phyloP scores from a whole-genome alignment of 1,140 invertebrate genomes.

The Drosophila mayri region DNA sequence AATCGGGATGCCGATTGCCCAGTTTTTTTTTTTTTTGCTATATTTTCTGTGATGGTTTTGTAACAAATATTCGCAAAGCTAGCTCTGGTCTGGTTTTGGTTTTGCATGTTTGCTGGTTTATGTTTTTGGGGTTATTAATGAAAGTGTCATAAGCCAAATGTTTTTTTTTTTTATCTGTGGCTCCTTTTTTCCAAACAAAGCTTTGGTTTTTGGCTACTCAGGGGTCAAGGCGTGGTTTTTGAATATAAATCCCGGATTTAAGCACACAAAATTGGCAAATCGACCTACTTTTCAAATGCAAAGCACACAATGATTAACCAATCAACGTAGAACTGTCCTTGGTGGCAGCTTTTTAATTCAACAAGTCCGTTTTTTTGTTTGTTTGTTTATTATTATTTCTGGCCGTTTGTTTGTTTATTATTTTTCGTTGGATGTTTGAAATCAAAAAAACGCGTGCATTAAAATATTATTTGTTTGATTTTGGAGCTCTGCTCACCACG shows the following conservation, averaged over 20 bases:
- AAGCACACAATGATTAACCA: slow-evolving; percentile 29
- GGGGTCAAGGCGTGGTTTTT: slow-evolving; percentile 28
- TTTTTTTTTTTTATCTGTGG: slow-evolving; percentile 9
- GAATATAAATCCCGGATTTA: slow-evolving; percentile 17
- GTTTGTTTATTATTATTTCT: slow-evolving; percentile 15
- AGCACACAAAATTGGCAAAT: slow-evolving; percentile 7
- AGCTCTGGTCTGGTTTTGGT: slow-evolving; percentile 12
- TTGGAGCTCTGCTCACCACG: slow-evolving; percentile 49
- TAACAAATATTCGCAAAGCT: slow-evolving; percentile 56
- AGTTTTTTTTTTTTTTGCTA: slow-evolving; percentile 35
- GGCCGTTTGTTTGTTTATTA: slow-evolving; percentile 25
- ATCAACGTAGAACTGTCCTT: slow-evolving; percentile 49
- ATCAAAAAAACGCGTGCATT: slow-evolving; percentile 13
- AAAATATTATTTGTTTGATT: slow-evolving; percentile 26
- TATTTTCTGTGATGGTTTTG: slow-evolving; percentile 55
- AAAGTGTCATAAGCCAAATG: slow-evolving; percentile 22
- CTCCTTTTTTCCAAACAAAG: slow-evolving; percentile 4
- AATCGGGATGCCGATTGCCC: slow-evolving; percentile 60
- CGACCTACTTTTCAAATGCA: slow-evolving; percentile 31
- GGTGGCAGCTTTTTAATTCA: slow-evolving; percentile 2
- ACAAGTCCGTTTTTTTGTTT: background rate
- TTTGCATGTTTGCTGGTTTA: slow-evolving; percentile 47
- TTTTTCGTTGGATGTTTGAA: slow-evolving; percentile 17
- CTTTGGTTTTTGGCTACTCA: background rate
- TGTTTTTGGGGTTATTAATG: slow-evolving; percentile 41